Conservation (phyloP, 2,113 vertebrate genomes). For the Pachypanchax playfairii region DNA sequence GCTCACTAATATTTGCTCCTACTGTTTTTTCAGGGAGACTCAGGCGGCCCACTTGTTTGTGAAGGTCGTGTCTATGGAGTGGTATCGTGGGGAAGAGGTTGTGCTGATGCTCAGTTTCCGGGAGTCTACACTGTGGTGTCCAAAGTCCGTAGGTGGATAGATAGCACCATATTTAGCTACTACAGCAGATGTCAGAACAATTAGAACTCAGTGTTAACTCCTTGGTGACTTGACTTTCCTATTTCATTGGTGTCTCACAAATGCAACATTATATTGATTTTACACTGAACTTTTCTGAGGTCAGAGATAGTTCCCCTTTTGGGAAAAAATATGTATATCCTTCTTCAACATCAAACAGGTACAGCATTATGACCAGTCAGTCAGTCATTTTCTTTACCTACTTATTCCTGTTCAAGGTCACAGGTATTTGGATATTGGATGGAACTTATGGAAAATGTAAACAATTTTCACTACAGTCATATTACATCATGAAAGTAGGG, state of each 20-base stretch:
- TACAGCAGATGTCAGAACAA: slow-evolving; percentile 66
- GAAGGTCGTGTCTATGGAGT: slow-evolving; percentile 82
- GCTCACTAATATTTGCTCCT: not conserved
- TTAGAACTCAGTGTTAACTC: slow-evolving; percentile 29
- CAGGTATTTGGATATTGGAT: too few relatives aligned
- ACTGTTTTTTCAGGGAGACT: slow-evolving; percentile 78
- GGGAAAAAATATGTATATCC: too few relatives aligned
- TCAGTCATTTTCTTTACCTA: too few relatives aligned
- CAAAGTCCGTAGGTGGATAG: slow-evolving; percentile 83
- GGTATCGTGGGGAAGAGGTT: slow-evolving; percentile 85
- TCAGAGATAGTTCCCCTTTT: slow-evolving; percentile 8
- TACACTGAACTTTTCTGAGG: slow-evolving; percentile 14
- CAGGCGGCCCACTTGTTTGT: slow-evolving; percentile 84
- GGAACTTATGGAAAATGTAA: too few relatives aligned
- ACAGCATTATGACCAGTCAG: not conserved
- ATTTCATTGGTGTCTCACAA: slow-evolving; percentile 17
- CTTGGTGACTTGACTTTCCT: not conserved
- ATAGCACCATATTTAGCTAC: slow-evolving; percentile 76
- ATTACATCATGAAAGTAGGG: too few relatives aligned
- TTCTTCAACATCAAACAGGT: too few relatives aligned
- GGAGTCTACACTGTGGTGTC: slow-evolving; percentile 84
- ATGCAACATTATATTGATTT: slow-evolving; percentile 11
- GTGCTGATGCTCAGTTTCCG: slow-evolving; percentile 78
- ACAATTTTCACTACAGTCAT: too few relatives aligned
- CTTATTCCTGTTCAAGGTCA: too few relatives aligned